Base-by-base conservation (phyloP, 2,797 vertebrate species). In the Chelonia mydas region DNA sequence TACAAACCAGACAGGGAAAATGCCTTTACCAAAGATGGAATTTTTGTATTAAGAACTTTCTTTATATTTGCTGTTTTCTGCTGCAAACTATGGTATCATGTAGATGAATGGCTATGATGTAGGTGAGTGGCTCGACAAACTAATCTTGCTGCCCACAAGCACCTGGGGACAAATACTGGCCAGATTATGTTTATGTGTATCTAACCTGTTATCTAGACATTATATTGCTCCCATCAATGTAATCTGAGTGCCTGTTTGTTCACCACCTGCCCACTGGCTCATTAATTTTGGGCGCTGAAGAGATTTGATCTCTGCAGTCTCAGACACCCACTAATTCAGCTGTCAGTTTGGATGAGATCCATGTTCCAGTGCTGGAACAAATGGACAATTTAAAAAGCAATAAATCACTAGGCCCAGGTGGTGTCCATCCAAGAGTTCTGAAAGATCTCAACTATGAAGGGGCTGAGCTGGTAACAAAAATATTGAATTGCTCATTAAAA, bases 101-200 rank as follows among this genome's bases (percentile, higher is more conserved):
- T 50, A 45, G 88, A 51, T 92, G 87, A 96, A 57, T 86, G 79
- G 68, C 88, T 83, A 23, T 54, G 53, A 65, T 83, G 91, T 50
- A 45, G 88, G 45, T 90, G 88, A 96, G 61, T 88, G 76, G 68
- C 86, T 83, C 65, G 86, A 15, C 65, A 76, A 91, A 90, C 74
- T 8, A 8, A 57, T 76, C 83, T 81, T 84, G 2, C 27, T 90
- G 11, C 65, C 1, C 1, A 86, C 54, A 11, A 3, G 57, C 65
- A 27, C 74, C 53, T 84, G 79, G 11, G 12, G 11, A 53, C 41
- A n/a, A 83, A 31, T 65, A 2, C 76, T 86, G 11, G 82, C 86
- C 94, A 92, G 92, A 76, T 89, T 91, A 91, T 91, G 74, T 92
- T 92, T 53, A 1, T 45, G 27, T 50, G 55, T 81, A 59, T 90